Base-by-base conservation (phyloP, 2,797 vertebrate species). In the Xiphophorus birchmanni region DNA sequence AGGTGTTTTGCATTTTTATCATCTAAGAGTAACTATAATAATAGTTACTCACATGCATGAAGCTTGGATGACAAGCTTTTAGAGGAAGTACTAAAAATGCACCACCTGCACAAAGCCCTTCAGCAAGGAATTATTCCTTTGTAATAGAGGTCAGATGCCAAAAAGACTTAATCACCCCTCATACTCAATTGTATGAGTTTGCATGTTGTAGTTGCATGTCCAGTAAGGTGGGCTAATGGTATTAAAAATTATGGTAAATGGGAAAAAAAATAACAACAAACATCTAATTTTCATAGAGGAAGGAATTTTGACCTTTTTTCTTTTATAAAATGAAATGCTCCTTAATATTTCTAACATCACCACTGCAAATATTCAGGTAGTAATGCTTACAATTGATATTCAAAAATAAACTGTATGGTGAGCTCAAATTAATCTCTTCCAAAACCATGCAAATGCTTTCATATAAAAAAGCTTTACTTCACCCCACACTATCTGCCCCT, bases 21-120 rank as follows among this genome's bases (percentile, higher is more conserved):
- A 56, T n/a, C 23, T n/a, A 10, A 56, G n/a, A 54, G 10, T 58
- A 58, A 32, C 18, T 76, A 45, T 17, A 32, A 4, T 47, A 23
- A 47, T 47, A 13, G 47, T 76, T 26, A 58, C 29, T 23, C 26
- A 40, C 13, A 47, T 32, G 32, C 21, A 44, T 69, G 32, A 58
- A 18, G 63, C 63, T 52, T 50, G 45, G 42, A 50, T 29, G 50
- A 75, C 48, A 71, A 78, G 60, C 15, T n/a, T 58, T 69, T 48
- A 47, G 42, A 47, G 32, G 7, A 29, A 35, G 63, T 32, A 63
- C 42, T 48, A 56, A 74, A 42, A 74, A 37, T 10, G 11, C 37
- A 74, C 2, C 26, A 56, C 3, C 9, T 58, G 29, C 10, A 60
- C 58, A 17, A 60, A 76, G 60, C 29, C 23, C 11, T 45, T 65